Evolutionary conservation across 2,888 invertebrate genomes (phyloP).

Genomic region (Nemotelus pantherinus): DNA sequence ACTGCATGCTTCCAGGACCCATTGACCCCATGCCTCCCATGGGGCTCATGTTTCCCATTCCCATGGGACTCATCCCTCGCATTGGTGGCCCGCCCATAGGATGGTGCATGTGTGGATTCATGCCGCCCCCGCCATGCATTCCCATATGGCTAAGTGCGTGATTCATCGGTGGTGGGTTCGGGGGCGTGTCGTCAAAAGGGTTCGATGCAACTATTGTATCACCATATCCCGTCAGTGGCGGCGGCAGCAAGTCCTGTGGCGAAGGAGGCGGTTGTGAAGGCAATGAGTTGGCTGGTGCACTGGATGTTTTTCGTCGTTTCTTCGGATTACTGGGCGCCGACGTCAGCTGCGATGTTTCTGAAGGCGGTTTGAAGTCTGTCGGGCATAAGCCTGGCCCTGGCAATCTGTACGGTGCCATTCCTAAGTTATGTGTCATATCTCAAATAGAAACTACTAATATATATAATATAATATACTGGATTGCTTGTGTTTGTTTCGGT

Average conservation of each 20-base stretch:
- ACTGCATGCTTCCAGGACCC: constrained; percentile 59
- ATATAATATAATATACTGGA: constrained; percentile 2
- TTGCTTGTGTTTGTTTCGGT: constrained; percentile 31
- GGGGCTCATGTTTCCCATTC: constrained; percentile 66
- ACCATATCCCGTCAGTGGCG: constrained; percentile 86
- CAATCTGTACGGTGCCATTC: constrained; percentile 83
- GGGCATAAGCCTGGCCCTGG: constrained; percentile 76
- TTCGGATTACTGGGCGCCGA: constrained; percentile 86
- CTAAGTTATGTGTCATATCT: constrained; percentile 81
- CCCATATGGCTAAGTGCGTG: constrained; percentile 74
- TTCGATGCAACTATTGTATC: constrained; percentile 95
- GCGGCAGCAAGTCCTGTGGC: constrained; percentile 79
- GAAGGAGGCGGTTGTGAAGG: constrained; percentile 75
- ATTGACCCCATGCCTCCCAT: constrained; percentile 70
- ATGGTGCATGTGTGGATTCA: constrained; percentile 60
- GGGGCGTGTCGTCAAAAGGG: constrained; percentile 92
- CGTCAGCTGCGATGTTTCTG: constrained; percentile 76
- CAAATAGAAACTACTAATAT: constrained; percentile 41
- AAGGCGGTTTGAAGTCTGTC: constrained; percentile 78
- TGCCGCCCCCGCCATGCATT: constrained; percentile 57
- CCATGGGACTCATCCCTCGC: constrained; percentile 68
- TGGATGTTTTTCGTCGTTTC: constrained; percentile 84
- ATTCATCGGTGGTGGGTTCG: constrained; percentile 64
- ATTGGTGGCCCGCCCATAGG: constrained; percentile 66
- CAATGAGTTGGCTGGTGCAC: constrained; percentile 68